These are phyloP conservation scores for Emmelina monodactyla DNA, from an alignment of 2,888 invertebrate genomes.

Conservation along the genomic window DNA sequence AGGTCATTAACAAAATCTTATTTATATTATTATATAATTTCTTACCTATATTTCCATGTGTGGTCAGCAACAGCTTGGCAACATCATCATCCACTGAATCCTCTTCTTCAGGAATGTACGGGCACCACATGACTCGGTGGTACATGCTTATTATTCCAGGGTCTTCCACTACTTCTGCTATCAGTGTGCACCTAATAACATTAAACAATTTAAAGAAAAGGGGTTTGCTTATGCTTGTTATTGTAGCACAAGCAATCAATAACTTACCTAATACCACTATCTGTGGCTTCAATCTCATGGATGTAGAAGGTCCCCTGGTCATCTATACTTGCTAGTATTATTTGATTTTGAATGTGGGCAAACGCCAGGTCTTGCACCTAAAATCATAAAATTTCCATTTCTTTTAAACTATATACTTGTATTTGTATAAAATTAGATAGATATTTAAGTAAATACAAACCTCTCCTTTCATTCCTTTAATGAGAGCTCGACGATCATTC, in stretches of 20 bases:
- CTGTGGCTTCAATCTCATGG: conserved; percentile 74
- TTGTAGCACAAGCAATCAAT: too few species aligned
- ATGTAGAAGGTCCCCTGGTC: conserved; percentile 84
- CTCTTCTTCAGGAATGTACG: conserved; percentile 81
- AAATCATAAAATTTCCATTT: conserved; percentile 16
- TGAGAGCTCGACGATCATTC: conserved; percentile 76
- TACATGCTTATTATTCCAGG: conserved; percentile 25
- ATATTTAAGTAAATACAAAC: conserved; percentile 20
- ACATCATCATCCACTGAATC: conserved; percentile 76
- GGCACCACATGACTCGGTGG: conserved; percentile 89
- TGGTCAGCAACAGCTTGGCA: conserved; percentile 79
- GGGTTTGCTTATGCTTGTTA: not conserved
- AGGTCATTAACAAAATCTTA: too few species aligned
- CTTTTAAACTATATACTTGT: too few species aligned
- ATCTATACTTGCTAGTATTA: conserved; percentile 88
- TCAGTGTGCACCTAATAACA: conserved; percentile 60
- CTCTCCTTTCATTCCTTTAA: conserved; percentile 85
- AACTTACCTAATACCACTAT: conserved; percentile 62
- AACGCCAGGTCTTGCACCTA: conserved; percentile 92
- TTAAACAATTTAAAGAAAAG: conserved; percentile 1
- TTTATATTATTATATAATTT: not conserved
- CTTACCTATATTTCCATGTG: conserved; percentile 74
- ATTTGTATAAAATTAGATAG: too few species aligned
- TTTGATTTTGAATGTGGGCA: conserved; percentile 79
- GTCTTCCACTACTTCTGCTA: conserved; percentile 68